A percentile compares a stretch with the other conserved stretches of the same genome.
These are phyloP conservation scores for Podabrus alpinus DNA, from an alignment of 2,888 invertebrate species.

Conservation along the genomic window DNA sequence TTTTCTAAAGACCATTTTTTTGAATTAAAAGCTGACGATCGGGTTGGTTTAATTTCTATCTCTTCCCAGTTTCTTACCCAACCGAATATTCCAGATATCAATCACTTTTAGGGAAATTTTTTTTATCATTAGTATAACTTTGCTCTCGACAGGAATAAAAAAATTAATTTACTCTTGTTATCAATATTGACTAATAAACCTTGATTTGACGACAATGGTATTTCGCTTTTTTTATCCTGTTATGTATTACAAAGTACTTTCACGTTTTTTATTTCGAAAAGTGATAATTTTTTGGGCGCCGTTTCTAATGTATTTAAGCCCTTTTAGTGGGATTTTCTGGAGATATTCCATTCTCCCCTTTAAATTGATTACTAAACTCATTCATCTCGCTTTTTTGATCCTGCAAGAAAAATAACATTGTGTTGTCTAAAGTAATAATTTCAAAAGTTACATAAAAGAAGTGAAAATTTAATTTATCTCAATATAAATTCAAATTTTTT, in stretches of 20 bases:
- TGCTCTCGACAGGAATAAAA: neutral
- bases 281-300: neutral
- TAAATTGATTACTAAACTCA: neutral
- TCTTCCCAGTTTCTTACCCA: neutral
- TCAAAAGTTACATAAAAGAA: neutral
- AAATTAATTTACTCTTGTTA: neutral
- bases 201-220: neutral
- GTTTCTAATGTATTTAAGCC: neutral
- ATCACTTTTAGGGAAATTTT: neutral
- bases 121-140: neutral
- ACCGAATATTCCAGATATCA: neutral
- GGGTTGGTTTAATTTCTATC: neutral
- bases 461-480: neutral
- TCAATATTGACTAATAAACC: neutral
- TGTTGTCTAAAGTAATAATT: neutral
- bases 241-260: neutral
- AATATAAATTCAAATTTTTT: neutral
- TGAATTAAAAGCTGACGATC: neutral
- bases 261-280: neutral
- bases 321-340: neutral
- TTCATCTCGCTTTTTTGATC: neutral
- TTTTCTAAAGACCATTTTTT: neutral
- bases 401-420: neutral
- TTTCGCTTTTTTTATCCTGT: neutral
- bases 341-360: neutral